A percentile compares a stretch with the other conserved stretches of the same genome.
These are phyloP conservation scores for Setophaga coronata DNA, from an alignment of 2,113 vertebrate genomes.

Conservation along the genomic window DNA sequence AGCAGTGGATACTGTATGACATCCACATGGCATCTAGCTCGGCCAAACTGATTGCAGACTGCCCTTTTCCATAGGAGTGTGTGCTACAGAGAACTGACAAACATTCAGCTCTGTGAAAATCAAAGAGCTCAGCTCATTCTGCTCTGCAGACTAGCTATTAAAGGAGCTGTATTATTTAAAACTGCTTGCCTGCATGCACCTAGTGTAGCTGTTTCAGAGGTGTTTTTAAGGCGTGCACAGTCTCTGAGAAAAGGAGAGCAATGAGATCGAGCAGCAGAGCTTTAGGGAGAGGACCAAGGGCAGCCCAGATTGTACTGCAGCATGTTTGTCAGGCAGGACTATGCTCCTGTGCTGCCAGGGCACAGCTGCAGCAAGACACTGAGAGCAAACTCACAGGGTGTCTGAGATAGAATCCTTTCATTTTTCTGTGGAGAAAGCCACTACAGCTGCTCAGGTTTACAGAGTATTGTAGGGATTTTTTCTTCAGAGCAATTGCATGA, in stretches of 20 bases:
- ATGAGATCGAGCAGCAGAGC: neutral
- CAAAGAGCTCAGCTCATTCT: neutral
- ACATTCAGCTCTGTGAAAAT: neutral
- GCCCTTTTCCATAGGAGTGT: neutral
- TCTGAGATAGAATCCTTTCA: neutral
- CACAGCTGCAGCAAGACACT: neutral
- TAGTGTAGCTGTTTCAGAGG: neutral
- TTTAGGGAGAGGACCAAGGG: neutral
- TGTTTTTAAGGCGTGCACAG: neutral
- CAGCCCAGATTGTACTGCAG: neutral
- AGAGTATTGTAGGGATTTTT: neutral
- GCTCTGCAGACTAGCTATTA: neutral
- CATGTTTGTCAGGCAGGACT: neutral
- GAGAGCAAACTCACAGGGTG: neutral
- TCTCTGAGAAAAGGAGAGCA: neutral
- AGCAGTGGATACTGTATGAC: neutral
- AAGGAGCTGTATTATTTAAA: neutral
- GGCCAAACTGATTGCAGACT: neutral
- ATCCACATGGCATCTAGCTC: neutral
- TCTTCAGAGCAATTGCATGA: neutral
- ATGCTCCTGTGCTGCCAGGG: neutral
- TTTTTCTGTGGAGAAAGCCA: neutral
- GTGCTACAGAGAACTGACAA: neutral
- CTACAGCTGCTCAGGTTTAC: slow-evolving; percentile 12
- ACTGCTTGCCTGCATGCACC: neutral